Evolutionary conservation across 1,140 invertebrate species (phyloP), one percentile per base, ranked within the genome.

Genomic region (Rhyacophila brunnea): DNA sequence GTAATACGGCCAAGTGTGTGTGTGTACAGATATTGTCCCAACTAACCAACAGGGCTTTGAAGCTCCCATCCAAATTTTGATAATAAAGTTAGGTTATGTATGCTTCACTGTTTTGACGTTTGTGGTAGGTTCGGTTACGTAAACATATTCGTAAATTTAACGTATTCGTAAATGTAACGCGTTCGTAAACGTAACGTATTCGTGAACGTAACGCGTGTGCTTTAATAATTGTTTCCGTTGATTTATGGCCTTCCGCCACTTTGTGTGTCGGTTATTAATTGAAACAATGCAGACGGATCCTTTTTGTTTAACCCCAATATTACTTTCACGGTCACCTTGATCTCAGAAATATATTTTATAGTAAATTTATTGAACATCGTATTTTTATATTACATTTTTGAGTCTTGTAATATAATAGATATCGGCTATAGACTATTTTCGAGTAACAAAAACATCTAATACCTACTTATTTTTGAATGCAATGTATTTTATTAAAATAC

Each of bases 241-340:
- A 58, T 58, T 58, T 58, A 58, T 50, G 40, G 42, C 18, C 11
- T 13, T 51, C 36, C 19, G 47, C 7, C 32, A 23, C 20, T 47
- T 11, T 14, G n/a, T 53, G 56, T 50, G 18, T 15, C n/a, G 19
- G n/a, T 34, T 54, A 42, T 54, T 54, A 54, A 54, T 54, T 54
- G 34, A 54, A 54, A 54, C 52, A 54, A 40, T 42, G 43, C 43
- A 15, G 43, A 19, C 23, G 9, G 23, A 28, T 28, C 23, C 23
- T 28, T 28, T 28, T 28, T 28, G 23, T 28, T 28, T 9, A 28
- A 28, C 23, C 23, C 9, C 23, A 28, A 28, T 28, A 28, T 28
- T 28, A 9, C 23, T 28, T 28, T 28, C 23, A 28, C 23, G 23
- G 23, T 28, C 23, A 28, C 23, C 23, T 28, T 28, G 23, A 28